Evolutionary conservation across 2,113 vertebrate genomes (phyloP).

Genomic region (Micronisus gabar): DNA sequence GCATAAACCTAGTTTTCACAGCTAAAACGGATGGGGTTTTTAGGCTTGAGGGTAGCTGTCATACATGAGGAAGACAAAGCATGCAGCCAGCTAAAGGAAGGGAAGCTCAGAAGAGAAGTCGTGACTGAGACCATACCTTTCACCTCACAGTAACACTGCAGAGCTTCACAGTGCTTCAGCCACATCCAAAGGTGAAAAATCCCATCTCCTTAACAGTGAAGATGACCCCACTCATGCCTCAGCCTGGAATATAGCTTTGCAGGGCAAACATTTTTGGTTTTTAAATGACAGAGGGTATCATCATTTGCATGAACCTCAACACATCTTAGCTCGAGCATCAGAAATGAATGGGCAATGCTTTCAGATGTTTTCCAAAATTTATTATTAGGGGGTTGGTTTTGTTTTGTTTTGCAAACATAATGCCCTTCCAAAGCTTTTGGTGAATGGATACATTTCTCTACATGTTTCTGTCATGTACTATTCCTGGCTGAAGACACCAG

Average conservation of each 20-base stretch:
- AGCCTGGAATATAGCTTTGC: not conserved
- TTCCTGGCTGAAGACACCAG: not conserved
- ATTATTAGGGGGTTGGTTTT: not conserved
- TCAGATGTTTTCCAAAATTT: not conserved
- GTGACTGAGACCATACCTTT: not conserved
- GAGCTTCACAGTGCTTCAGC: not conserved
- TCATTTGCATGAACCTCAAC: not conserved
- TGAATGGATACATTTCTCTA: not conserved
- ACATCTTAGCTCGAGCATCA: not conserved
- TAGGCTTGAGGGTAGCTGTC: not conserved
- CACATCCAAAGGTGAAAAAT: not conserved
- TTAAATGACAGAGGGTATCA: not conserved
- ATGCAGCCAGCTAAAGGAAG: not conserved
- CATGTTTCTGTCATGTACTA: not conserved
- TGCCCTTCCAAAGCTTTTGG: not conserved
- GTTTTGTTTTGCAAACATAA: rapidly evolving
- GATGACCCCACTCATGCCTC: not conserved
- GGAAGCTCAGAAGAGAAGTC: not conserved
- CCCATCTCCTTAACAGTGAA: not conserved
- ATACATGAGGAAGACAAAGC: not conserved
- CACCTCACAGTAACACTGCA: not conserved
- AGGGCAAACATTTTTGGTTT: not conserved
- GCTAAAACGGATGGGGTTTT: not conserved
- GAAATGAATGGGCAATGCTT: not conserved
- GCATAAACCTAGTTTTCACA: not conserved